These are phyloP conservation scores for Sinelater perroti DNA, from an alignment of 2,888 invertebrate genomes.

Conservation along the genomic window DNA sequence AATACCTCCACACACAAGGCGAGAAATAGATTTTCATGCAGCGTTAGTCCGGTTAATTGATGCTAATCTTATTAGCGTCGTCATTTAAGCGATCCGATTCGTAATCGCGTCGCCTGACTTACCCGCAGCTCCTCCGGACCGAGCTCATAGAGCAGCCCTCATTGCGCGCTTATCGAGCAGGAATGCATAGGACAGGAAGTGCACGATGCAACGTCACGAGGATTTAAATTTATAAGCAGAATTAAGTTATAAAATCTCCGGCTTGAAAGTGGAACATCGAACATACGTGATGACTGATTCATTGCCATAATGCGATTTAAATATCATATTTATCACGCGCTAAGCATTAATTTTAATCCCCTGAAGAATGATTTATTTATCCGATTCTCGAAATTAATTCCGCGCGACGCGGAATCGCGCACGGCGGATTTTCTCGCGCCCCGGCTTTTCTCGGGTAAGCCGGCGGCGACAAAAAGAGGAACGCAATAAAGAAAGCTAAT, in stretches of 20 bases:
- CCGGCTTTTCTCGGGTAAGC: constrained; percentile 6
- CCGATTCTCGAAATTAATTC: constrained; percentile 28
- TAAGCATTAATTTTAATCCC: constrained; percentile 35
- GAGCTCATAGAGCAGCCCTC: background rate
- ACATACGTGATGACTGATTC: constrained; percentile 36
- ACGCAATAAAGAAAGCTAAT: constrained; percentile 17
- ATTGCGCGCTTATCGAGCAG: background rate
- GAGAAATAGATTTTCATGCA: constrained; percentile 6
- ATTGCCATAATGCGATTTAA: constrained; percentile 38
- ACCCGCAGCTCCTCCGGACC: background rate
- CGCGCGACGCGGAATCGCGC: constrained; percentile 20
- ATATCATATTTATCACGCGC: constrained; percentile 34
- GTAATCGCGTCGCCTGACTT: background rate
- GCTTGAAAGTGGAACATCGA: constrained; percentile 29
- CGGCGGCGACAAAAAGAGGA: constrained; percentile 20
- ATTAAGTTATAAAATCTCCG: constrained; percentile 36
- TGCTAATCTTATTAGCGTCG: constrained; percentile 6
- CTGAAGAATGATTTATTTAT: constrained; percentile 32
- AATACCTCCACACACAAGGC: background rate
- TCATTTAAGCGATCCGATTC: background rate
- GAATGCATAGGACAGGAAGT: constrained; percentile 26
- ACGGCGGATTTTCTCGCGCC: constrained; percentile 16
- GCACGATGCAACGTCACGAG: constrained; percentile 30
- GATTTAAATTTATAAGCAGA: constrained; percentile 36
- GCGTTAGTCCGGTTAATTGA: background rate